Evolutionary conservation across 2,797 vertebrate genomes (phyloP), one percentile per base, ranked within the genome.

Genomic region (Iguana delicatissima): DNA sequence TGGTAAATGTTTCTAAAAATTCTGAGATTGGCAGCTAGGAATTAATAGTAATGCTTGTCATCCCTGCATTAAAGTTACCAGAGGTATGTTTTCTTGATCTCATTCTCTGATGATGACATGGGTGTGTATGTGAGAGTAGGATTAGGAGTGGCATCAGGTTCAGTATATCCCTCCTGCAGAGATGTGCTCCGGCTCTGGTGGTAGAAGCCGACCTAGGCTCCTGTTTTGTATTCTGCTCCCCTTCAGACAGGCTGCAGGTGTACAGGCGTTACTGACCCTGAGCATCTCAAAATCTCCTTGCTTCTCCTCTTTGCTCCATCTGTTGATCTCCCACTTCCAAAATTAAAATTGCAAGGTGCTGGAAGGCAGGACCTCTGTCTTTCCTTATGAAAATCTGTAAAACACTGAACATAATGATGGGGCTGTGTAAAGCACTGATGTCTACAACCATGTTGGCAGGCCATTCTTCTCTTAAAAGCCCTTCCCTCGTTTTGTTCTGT

Each of bases 381-480:
- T 64, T 72, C 16, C 24, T 76, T 84, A 50, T 77, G 57, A 35
- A 62, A 50, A 8, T 29, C 64, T 72, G n/a, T 24, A 80, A 89
- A 38, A 64, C 16, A 69, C 35, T 22, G n/a, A 7, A 32, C 50
- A 26, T 24, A 29, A 29, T 12, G 29, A 22, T 35, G 42, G 5
- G 18, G 38, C 50, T 14, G 18, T 46, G 4, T 46, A 32, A 46
- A 42, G 55, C 24, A 24, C 1, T 8, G n/a, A 6, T 14, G 24
- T 50, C 55, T n/a, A 74, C 13, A 59, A 64, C 79, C 69, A 42
- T 87, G 85, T 55, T 76, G 57, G 80, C 85, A 83, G 85, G 72
- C 42, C 80, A 55, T 83, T 83, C 85, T 90, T 32, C 62, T 57
- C 26, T 13, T 55, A 74, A 86, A 73, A 59, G 2, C 7, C 57